Conservation (phyloP, 2,888 invertebrate genomes). For the Abrostola triplasia region DNA sequence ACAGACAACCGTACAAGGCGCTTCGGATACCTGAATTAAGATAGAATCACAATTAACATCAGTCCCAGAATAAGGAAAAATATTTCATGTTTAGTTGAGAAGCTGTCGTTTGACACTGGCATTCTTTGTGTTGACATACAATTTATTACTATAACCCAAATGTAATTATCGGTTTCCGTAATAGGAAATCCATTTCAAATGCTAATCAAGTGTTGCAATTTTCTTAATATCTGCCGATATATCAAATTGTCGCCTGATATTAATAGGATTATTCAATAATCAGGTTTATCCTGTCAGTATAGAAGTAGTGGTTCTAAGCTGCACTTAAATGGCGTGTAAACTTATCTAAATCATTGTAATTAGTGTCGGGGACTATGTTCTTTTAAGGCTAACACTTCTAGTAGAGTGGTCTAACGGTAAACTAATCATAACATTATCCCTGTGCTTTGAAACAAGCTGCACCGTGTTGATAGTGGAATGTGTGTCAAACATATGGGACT, state of each 20-base stretch:
- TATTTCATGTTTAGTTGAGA: constrained; percentile 41
- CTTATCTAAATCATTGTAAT: constrained; percentile 65
- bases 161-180: constrained; percentile 38
- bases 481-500: constrained; percentile 48
- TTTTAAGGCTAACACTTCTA: constrained; percentile 57
- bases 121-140: constrained; percentile 33
- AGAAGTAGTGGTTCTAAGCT: constrained; percentile 47
- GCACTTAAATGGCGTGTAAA: constrained; percentile 63
- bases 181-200: constrained; percentile 48
- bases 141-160: constrained; percentile 31
- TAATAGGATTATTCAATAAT: constrained; percentile 61
- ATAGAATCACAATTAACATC: constrained; percentile 75
- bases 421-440: constrained; percentile 74
- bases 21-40: constrained; percentile 74
- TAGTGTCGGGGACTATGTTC: constrained; percentile 51
- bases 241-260: constrained; percentile 55
- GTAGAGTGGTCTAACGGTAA: constrained; percentile 65
- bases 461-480: constrained; percentile 43
- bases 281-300: constrained; percentile 56
- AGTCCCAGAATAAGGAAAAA: constrained; percentile 56
- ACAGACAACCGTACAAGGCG: constrained; percentile 72
- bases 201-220: constrained; percentile 40
- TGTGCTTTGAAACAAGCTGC: constrained; percentile 52
- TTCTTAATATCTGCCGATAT: constrained; percentile 33
- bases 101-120: constrained; percentile 17